These are phyloP conservation scores for Enteromius afrohamiltoni DNA, from an alignment of 2,797 vertebrate genomes.

Conservation along the genomic window DNA sequence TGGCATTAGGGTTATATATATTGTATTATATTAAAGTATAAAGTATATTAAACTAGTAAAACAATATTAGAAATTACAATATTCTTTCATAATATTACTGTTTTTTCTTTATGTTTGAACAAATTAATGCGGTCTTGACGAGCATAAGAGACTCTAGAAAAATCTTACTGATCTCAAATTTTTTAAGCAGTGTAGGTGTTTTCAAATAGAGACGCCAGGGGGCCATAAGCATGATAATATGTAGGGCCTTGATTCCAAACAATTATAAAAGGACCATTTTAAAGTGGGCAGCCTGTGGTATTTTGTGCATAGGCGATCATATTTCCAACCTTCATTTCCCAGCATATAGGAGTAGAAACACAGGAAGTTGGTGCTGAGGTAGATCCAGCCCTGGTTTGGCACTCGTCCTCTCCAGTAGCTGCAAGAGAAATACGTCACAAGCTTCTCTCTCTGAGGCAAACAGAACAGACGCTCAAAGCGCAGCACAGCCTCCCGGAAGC, in stretches of 20 bases:
- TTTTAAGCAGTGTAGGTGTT: not conserved
- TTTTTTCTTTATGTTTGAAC: not conserved
- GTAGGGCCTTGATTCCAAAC: not conserved
- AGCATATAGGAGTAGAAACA: conserved; percentile 98
- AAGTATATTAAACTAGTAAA: not conserved
- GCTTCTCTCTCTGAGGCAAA: conserved; percentile 89
- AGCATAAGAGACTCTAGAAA: not conserved
- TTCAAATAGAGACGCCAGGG: not conserved
- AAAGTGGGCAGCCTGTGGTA: not conserved
- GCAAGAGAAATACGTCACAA: conserved; percentile 97
- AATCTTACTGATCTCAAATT: not conserved
- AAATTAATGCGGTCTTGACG: not conserved
- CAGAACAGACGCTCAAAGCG: conserved; percentile 95
- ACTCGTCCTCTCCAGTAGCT: conserved; percentile 97
- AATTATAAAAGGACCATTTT: not conserved
- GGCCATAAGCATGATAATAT: not conserved
- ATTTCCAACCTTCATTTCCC: conserved; percentile 89
- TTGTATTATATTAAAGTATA: too few species aligned
- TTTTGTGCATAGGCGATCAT: not conserved
- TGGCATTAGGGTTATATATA: too few species aligned
- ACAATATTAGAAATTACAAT: not conserved
- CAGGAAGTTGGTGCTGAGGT: conserved; percentile 97
- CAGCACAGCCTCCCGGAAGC: conserved; percentile 91
- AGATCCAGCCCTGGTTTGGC: conserved; percentile 98
- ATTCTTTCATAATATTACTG: not conserved